These are phyloP conservation scores for Hirtodrosophila histrioides DNA, from an alignment of 2,888 invertebrate genomes.

Conservation along the genomic window DNA sequence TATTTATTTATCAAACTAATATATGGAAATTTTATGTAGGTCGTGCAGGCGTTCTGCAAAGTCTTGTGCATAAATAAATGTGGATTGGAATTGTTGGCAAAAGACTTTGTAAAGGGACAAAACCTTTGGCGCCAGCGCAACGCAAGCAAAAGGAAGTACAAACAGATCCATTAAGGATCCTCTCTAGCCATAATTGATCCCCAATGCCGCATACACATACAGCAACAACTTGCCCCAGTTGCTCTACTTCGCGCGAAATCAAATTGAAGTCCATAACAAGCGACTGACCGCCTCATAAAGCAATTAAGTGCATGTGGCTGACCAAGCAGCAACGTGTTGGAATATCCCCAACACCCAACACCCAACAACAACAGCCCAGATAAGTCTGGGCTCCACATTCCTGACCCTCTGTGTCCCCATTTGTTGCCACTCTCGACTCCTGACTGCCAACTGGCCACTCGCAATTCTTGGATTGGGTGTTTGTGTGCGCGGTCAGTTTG, in stretches of 20 bases:
- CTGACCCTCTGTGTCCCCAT: constrained; percentile 31
- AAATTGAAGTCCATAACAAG: constrained; percentile 82
- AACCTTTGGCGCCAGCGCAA: no score
- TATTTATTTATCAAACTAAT: no score
- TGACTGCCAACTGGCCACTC: not conserved
- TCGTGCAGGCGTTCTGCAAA: no score
- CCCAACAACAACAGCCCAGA: constrained; percentile 25
- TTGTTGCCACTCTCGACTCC: no score
- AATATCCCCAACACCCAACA: constrained; percentile 38
- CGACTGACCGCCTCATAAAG: constrained; percentile 82
- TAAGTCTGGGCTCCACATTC: constrained; percentile 13
- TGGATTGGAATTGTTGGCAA: no score
- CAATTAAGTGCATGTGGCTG: constrained; percentile 84
- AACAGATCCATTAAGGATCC: no score
- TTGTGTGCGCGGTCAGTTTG: constrained; percentile 44
- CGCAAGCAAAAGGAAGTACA: no score
- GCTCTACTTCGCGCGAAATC: constrained; percentile 71
- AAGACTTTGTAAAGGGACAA: no score
- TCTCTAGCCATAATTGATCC: not conserved
- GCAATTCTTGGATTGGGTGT: constrained; percentile 18
- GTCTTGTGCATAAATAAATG: no score
- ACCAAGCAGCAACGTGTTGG: constrained; percentile 80
- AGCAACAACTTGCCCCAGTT: constrained; percentile 19
- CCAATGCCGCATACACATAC: constrained; percentile 19
- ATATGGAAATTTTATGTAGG: no score